These are phyloP conservation scores for Siderastrea radians DNA, from an alignment of 92 coral and sea anemone species.

Conservation along the genomic window DNA sequence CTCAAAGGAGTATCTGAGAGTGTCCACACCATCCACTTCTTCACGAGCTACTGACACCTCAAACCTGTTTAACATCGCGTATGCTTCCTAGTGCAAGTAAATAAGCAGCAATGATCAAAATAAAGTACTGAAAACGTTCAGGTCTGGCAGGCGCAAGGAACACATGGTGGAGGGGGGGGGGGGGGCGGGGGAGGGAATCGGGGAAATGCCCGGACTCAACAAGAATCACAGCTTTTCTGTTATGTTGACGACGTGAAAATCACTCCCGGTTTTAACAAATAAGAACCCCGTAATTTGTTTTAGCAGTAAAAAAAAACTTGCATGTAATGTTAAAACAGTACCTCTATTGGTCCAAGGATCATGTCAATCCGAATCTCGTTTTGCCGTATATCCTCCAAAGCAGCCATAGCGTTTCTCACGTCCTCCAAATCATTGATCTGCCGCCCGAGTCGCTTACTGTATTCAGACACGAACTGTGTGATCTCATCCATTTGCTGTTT, in stretches of 20 bases:
- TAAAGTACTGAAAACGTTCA: too few relatives aligned
- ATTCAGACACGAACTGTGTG: slow-evolving; percentile 83
- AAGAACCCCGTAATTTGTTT: too few relatives aligned
- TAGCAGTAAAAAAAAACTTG: too few relatives aligned
- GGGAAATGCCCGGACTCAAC: too few relatives aligned
- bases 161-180: too few relatives aligned
- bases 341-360: slow-evolving; percentile 93
- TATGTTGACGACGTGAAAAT: too few relatives aligned
- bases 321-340: background rate
- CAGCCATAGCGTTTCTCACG: slow-evolving; percentile 92
- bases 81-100: slow-evolving; percentile 74
- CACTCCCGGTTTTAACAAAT: too few relatives aligned
- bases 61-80: slow-evolving; percentile 87
- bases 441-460: slow-evolving; percentile 84
- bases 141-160: too few relatives aligned
- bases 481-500: slow-evolving; percentile 87
- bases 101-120: background rate
- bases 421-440: slow-evolving; percentile 94
- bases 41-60: slow-evolving; percentile 92
- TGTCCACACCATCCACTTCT: slow-evolving; percentile 91
- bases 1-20: slow-evolving; percentile 88
- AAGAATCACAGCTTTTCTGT: too few relatives aligned
- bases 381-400: slow-evolving; percentile 86
- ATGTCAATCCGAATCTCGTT: slow-evolving; percentile 89
- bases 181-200: too few relatives aligned